Evolutionary conservation across 2,113 vertebrate genomes (phyloP).

Genomic region (Ceuthmochares aereus): DNA sequence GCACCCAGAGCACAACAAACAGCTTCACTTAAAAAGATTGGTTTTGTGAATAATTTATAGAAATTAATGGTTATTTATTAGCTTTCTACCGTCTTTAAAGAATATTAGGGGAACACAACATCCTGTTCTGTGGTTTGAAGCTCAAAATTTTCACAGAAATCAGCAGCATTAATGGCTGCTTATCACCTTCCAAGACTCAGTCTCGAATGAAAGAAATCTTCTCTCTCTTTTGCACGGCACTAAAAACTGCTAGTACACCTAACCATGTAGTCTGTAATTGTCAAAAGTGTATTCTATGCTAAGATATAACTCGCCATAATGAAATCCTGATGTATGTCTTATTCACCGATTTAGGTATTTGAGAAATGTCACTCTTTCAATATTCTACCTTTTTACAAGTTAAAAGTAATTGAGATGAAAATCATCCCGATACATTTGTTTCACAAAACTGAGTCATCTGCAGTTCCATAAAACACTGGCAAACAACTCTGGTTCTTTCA

Average conservation of each 20-base stretch:
- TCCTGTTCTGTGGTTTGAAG: neutral
- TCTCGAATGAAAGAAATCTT: neutral
- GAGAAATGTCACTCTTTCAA: neutral
- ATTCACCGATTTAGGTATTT: neutral
- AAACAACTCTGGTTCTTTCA: neutral
- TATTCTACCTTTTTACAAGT: neutral
- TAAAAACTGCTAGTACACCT: neutral
- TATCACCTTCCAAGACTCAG: neutral
- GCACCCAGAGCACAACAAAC: neutral
- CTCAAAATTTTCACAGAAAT: neutral
- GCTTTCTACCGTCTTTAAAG: neutral
- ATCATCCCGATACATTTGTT: neutral
- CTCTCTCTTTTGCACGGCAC: neutral
- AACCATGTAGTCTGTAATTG: neutral
- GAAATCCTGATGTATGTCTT: conserved; percentile 9
- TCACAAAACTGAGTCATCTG: neutral
- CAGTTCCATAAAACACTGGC: neutral
- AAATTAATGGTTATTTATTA: neutral
- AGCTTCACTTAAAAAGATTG: neutral
- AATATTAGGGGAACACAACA: neutral
- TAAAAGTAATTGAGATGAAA: neutral
- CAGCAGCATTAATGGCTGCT: neutral
- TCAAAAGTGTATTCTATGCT: neutral
- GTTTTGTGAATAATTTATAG: neutral
- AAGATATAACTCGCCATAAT: neutral